phyloP scores from a whole-genome alignment of 2,888 invertebrate species.

The Cryptophagus acutangulus region DNA sequence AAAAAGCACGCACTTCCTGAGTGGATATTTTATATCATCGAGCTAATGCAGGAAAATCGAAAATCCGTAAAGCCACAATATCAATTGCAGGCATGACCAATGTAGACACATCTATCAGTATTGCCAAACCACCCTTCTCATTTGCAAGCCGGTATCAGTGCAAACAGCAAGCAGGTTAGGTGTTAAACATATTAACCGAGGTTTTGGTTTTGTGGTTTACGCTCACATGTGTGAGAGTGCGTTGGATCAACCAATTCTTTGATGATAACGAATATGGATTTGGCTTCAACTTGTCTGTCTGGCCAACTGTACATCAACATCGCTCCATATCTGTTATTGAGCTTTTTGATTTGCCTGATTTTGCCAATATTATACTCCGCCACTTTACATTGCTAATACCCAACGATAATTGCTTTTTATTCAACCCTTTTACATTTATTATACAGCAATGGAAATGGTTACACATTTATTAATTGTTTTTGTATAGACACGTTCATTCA shows the following conservation, averaged over 20 bases:
- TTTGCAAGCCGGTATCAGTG: constrained; percentile 32
- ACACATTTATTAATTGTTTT: too few relatives aligned
- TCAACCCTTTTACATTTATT: too few relatives aligned
- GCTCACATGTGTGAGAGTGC: constrained; percentile 37
- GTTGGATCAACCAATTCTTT: constrained; percentile 28
- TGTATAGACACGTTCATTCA: too few relatives aligned
- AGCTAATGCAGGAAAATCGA: too few relatives aligned
- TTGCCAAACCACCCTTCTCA: constrained; percentile 35
- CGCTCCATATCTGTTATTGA: constrained; percentile 42
- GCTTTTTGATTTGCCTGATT: constrained; percentile 36
- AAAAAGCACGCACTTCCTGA: too few relatives aligned
- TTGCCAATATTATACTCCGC: constrained; percentile 28
- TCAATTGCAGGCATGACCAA: constrained; percentile 42
- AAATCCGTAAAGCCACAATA: constrained; percentile 31
- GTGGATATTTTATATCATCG: too few relatives aligned
- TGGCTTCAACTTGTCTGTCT: constrained; percentile 15
- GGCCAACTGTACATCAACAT: constrained; percentile 35
- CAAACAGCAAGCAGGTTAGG: constrained; percentile 34
- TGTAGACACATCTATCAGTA: constrained; percentile 43
- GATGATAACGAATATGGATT: constrained; percentile 12
- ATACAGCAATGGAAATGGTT: too few relatives aligned
- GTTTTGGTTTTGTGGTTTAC: constrained; percentile 43
- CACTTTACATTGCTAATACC: background rate
- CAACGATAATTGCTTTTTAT: constrained; percentile 23
- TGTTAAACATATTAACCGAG: constrained; percentile 48